Percentiles rank a stretch among this genome's conserved stretches.
Conservation (phyloP, 2,888 invertebrate species). For the Tetranychus piercei region DNA sequence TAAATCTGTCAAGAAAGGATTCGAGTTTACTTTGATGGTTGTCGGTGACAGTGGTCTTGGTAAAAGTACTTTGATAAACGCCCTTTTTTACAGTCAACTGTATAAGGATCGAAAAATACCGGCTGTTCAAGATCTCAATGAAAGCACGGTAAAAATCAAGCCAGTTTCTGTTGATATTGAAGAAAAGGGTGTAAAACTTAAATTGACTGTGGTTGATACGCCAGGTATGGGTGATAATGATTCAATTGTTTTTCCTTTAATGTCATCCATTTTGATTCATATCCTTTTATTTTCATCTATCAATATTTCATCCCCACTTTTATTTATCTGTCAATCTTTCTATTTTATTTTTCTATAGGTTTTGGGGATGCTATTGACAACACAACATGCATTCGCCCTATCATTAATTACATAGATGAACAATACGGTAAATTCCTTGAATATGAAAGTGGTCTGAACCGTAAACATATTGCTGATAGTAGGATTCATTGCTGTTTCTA, state of each 20-base stretch:
- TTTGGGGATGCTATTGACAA: conserved; percentile 89
- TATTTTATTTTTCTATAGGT: conserved; percentile 36
- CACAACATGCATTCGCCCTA: conserved; percentile 47
- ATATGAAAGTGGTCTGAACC: conserved; percentile 73
- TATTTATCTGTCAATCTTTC: not conserved
- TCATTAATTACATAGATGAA: conserved; percentile 89
- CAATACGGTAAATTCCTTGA: conserved; percentile 57
- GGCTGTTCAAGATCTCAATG: conserved; percentile 21
- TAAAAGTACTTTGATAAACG: conserved; percentile 86
- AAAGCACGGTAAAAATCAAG: conserved; percentile 62
- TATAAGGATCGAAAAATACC: conserved; percentile 40
- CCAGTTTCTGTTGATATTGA: conserved; percentile 92
- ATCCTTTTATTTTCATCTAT: not conserved
- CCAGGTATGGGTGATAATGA: conserved; percentile 89
- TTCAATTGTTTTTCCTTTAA: conserved; percentile 48
- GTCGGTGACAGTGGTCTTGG: conserved; percentile 43
- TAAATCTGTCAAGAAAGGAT: conserved; percentile 91
- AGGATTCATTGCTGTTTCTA: conserved; percentile 94
- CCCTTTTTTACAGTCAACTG: conserved; percentile 76
- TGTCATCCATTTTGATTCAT: conserved; percentile 62
- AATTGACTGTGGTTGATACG: conserved; percentile 72
- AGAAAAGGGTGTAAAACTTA: conserved; percentile 76
- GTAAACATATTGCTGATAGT: conserved; percentile 88
- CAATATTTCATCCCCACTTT: not conserved
- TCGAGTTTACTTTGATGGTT: conserved; percentile 93